Base-by-base conservation (phyloP, 2,888 invertebrate species). In the Microchrysa polita region DNA sequence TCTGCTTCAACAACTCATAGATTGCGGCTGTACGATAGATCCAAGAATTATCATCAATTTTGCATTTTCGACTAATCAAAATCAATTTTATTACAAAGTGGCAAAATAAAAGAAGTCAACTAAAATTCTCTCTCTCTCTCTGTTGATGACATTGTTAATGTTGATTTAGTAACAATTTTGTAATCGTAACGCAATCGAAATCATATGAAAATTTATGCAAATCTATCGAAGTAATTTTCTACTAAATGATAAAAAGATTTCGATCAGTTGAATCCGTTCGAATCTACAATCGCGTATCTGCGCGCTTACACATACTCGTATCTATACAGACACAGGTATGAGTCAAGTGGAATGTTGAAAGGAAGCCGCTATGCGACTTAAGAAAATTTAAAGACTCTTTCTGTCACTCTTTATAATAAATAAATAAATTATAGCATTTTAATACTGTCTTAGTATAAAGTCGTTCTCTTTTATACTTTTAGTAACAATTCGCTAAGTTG, bases 391-490 rank as follows among this genome's bases (percentile, higher is more conserved):
- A 27, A 67, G 53, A 67, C 69, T 57, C 69, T 69, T 57, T 42
- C 69, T 69, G 69, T 69, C 57, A 40, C 57, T 40, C 55, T 55
- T 69, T 67, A 42, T 42, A 74, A 72, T 74, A 74, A 72, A 74
- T 74, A 69, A 73, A 74, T 74, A 74, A 74, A 73, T 74, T 67
- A 72, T 69, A 69, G 69, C 52, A 55, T 60, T 63, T 74, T 74
- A 75, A 75, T 75, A 75, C 75, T 75, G 75, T 57, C 69, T 69
- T 69, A 69, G 69, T 55, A 20, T 69, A 65, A 63, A 73, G 61
- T 59, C 63, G 59, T 34, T 63, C 71, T 59, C 73, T 72, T n/a
- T n/a, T n/a, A n/a, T 72, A 65, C 65, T 69, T 34, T 34, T 69
- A 44, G 42, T 63, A 65, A 65, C 65, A 65, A 65, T 65, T 65